phyloP scores from a whole-genome alignment of 1,140 invertebrate species.

The Lepeophtheirus salmonis region DNA sequence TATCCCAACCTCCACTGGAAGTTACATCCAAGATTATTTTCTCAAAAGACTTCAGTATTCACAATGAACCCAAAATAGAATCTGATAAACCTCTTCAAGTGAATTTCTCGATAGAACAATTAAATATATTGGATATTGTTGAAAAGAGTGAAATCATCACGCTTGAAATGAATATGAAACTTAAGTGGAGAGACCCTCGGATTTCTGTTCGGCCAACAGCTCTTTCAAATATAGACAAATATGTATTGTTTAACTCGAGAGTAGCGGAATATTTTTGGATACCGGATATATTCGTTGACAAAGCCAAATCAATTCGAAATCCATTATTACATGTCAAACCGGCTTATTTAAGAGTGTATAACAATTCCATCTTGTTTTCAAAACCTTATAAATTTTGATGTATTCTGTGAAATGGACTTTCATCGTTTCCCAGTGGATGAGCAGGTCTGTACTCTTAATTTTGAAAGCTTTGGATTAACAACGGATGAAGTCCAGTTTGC shows the following conservation, averaged over 20 bases:
- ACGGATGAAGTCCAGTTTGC: slow-evolving; percentile 1
- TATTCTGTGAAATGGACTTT: slow-evolving; percentile 11
- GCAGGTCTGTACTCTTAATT: slow-evolving; percentile 10
- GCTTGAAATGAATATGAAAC: neutral
- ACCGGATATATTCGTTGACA: slow-evolving; percentile 1
- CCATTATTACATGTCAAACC: neutral
- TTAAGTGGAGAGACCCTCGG: neutral
- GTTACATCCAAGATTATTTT: too few species aligned
- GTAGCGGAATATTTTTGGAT: slow-evolving; percentile 8
- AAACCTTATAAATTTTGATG: slow-evolving; percentile 5
- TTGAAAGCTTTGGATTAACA: slow-evolving; percentile 4
- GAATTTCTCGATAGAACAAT: neutral
- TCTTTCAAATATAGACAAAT: too few species aligned
- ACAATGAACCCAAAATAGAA: too few species aligned
- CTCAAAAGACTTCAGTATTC: too few species aligned
- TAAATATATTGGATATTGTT: neutral
- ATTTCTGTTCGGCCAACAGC: too few species aligned
- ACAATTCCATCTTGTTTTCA: neutral
- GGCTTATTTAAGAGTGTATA: neutral
- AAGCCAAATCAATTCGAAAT: neutral
- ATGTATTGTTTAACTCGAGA: slow-evolving; percentile 1
- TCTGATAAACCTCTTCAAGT: neutral
- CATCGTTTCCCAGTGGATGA: slow-evolving; percentile 6
- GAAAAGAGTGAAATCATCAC: neutral
- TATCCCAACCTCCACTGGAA: too few species aligned